phyloP scores from a whole-genome alignment of 2,797 vertebrate genomes.

The Aeoliscus strigatus region DNA sequence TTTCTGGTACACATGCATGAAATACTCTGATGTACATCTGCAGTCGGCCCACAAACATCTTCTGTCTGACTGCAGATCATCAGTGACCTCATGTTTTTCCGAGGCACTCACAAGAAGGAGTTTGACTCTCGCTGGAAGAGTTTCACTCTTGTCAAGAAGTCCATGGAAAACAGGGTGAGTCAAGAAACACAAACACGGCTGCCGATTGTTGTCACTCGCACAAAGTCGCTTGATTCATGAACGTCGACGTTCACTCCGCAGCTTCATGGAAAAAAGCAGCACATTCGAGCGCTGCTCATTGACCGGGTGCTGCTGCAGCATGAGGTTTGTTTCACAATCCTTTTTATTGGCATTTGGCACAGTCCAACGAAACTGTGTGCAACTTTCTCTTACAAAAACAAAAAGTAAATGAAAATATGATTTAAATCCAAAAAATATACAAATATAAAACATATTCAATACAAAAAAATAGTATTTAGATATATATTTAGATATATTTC shows the following conservation, averaged over 20 bases:
- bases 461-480: no score
- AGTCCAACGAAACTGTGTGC: no score
- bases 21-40: conserved; percentile 7
- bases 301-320: conserved; percentile 95
- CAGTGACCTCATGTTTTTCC: conserved; percentile 91
- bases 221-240: conserved; percentile 20
- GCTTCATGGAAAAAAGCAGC: conserved; percentile 92
- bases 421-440: no score
- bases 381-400: no score
- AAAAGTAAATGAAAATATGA: not conserved
- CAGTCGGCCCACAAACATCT: conserved; percentile 10
- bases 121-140: conserved; percentile 98
- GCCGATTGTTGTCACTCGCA: conserved; percentile 30
- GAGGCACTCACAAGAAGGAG: conserved; percentile 92
- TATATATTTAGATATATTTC: no score
- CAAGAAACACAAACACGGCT: conserved; percentile 1
- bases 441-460: no score
- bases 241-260: conserved; percentile 47
- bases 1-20: conserved; percentile 22
- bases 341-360: no score
- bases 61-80: conserved; percentile 79
- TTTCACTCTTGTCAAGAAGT: conserved; percentile 96
- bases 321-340: conserved; percentile 76
- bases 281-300: conserved; percentile 90
- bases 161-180: conserved; percentile 95